phyloP scores from a whole-genome alignment of 2,797 vertebrate species.

The Cuculus canorus region DNA sequence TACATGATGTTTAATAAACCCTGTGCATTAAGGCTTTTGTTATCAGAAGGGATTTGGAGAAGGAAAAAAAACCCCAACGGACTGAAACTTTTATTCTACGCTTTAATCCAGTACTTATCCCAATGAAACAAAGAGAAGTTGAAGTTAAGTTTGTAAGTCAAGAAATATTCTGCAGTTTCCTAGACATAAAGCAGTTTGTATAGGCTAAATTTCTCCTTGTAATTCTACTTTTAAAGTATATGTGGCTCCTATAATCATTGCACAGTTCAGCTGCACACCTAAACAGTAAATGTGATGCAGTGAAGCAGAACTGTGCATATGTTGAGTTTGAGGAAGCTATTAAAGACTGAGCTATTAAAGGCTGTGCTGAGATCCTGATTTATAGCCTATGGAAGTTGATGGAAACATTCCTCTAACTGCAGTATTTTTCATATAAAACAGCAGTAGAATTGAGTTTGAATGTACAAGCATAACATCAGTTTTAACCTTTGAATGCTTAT shows the following conservation, averaged over 20 bases:
- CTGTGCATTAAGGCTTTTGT: background rate
- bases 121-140: background rate
- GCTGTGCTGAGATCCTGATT: background rate
- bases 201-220: background rate
- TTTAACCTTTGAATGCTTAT: background rate
- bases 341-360: conserved; percentile 28
- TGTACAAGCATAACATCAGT: background rate
- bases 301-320: conserved; percentile 22
- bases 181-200: background rate
- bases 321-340: background rate
- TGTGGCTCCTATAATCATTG: background rate
- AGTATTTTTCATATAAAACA: background rate
- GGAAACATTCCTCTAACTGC: background rate
- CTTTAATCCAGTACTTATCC: background rate
- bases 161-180: background rate
- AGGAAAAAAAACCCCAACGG: too few species aligned
- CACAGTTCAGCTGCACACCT: background rate
- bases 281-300: background rate
- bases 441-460: background rate
- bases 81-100: too few species aligned
- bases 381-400: background rate
- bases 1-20: background rate
- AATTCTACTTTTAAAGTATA: background rate
- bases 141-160: background rate
- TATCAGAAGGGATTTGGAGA: background rate